A percentile compares a stretch with the other conserved stretches of the same genome.
These are phyloP conservation scores for Platycheirus rosarum DNA, from an alignment of 2,888 invertebrate genomes.

Conservation along the genomic window DNA sequence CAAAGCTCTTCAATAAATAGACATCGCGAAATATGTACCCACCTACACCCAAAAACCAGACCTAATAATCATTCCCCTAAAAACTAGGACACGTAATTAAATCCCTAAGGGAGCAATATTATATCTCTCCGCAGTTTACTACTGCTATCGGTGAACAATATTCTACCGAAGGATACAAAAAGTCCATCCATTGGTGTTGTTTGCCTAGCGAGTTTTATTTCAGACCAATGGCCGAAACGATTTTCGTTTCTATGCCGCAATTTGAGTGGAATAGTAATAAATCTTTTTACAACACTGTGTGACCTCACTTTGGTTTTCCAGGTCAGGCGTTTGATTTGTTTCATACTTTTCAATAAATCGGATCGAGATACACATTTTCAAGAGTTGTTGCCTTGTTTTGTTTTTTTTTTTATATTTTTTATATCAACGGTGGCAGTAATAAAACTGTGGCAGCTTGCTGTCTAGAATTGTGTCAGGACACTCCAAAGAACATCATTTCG, in stretches of 20 bases:
- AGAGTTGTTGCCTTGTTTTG: background rate
- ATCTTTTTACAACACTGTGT: slow-evolving; percentile 31
- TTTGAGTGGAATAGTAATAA: slow-evolving; percentile 43
- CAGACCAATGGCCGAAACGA: slow-evolving; percentile 21
- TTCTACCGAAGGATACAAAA: slow-evolving; percentile 1
- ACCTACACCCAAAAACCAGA: slow-evolving; percentile 5
- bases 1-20: slow-evolving; percentile 18
- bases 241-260: slow-evolving; percentile 6
- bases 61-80: slow-evolving; percentile 20
- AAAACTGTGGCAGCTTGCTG: slow-evolving; percentile 42
- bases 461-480: slow-evolving; percentile 18
- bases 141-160: background rate
- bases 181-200: slow-evolving; percentile 31
- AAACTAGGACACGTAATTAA: slow-evolving; percentile 31
- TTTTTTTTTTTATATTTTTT: no score
- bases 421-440: slow-evolving; percentile 19
- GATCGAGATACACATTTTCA: slow-evolving; percentile 5
- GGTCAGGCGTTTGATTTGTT: slow-evolving; percentile 14
- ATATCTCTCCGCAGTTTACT: background rate
- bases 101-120: slow-evolving; percentile 24
- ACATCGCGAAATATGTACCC: background rate
- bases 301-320: background rate
- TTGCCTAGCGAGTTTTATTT: slow-evolving; percentile 23
- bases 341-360: slow-evolving; percentile 22
- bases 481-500: slow-evolving; percentile 21